These are phyloP conservation scores for Chydorus sphaericus DNA, from an alignment of 2,888 invertebrate genomes.

Conservation along the genomic window DNA sequence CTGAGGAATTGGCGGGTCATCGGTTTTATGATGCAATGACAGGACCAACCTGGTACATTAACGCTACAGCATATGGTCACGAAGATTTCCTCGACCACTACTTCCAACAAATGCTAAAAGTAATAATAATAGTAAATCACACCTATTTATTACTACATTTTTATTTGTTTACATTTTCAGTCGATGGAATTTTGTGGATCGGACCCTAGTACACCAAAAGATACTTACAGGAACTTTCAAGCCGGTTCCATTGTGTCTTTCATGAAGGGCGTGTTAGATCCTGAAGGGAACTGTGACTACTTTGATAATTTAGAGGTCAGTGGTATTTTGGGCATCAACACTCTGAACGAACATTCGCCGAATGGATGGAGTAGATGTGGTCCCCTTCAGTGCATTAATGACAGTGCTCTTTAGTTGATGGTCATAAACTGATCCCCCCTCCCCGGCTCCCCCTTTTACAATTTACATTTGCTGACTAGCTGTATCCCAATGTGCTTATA, in stretches of 20 bases:
- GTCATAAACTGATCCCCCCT: neutral
- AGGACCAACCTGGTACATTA: slow-evolving; percentile 20
- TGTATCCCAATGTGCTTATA: too few species aligned
- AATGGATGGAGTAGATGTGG: neutral
- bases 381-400: neutral
- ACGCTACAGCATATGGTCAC: slow-evolving; percentile 21
- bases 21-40: slow-evolving; percentile 21
- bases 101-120: too few species aligned
- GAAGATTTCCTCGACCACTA: slow-evolving; percentile 20
- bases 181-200: neutral
- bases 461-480: too few species aligned
- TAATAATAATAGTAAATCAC: too few species aligned
- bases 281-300: neutral
- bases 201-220: neutral
- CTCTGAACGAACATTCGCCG: neutral
- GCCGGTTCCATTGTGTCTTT: slow-evolving; percentile 1
- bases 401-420: neutral
- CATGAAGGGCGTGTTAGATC: slow-evolving; percentile 1
- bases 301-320: neutral
- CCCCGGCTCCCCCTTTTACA: too few species aligned
- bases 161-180: neutral
- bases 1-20: slow-evolving; percentile 19
- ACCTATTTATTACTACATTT: too few species aligned
- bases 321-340: neutral
- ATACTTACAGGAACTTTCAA: neutral